Base-by-base conservation (phyloP, 2,113 vertebrate genomes). In the Chinchilla lanigera region DNA sequence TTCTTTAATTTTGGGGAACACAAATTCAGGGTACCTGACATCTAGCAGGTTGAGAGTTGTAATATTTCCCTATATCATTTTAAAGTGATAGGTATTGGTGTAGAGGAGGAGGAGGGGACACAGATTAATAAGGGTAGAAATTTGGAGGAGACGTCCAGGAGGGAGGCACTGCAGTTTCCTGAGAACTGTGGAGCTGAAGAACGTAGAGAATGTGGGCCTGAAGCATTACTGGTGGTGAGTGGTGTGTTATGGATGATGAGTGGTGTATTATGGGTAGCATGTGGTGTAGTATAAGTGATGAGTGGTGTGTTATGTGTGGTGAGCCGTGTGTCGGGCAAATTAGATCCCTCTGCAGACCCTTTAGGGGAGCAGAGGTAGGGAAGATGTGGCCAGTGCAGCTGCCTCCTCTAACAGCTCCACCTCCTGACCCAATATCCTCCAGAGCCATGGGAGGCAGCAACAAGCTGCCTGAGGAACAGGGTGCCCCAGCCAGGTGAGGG, bases 131-230 rank as follows among this genome's bases (percentile, higher is more conserved):
- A 84, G 17, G 77, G 71, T 5, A 44, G 75, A 63, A 50, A 83
- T 50, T 30, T 17, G n/a, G 24, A 35, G 54, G 38, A 26, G 56
- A 4, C 47, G 65, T 9, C 30, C 11, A 3, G 52, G 30, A 28
- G 20, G 10, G 16, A 38, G 54, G 30, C 44, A 30, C 7, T 8
- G 56, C 78, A n/a, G 30, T 38, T 52, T 65, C 52, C 24, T 22
- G 24, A 38, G 73, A 47, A 52, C n/a, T 14, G 13, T 0, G 1
- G 35, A 7, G 60, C 12, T 0, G 1, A 47, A 13, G 52, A 44
- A 47, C 1, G 20, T 44, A 38, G 71, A 75, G 38, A 26, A 44
- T 44, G 22, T 75, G 71, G 71, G 71, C 22, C 71, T 6, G 67
- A 22, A 47, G 73, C 13, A 16, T 24, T 47, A n/a, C 17, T 71